Evolutionary conservation across 2,113 vertebrate species (phyloP), one percentile per base, ranked within the genome.

Genomic region (Hystrix cristata): DNA sequence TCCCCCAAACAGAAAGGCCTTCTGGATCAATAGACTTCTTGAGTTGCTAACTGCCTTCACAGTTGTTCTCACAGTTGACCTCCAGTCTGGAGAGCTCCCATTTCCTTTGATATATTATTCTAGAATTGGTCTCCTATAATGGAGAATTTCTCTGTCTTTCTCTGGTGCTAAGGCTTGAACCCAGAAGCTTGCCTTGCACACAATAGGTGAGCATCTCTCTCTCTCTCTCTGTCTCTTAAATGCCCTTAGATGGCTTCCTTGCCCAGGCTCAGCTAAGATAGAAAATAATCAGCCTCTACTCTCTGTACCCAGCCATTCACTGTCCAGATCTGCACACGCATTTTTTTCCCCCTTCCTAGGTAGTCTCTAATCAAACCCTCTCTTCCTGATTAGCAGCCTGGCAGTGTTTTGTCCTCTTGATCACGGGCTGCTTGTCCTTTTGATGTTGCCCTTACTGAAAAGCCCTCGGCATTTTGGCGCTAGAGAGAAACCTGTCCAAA

Each of bases 51-150:
- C 53, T 57, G 34, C 31, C 60, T 53, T 92, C 59, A 19, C 38
- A 46, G 74, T 10, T 84, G 23, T 62, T 95, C 91, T 90, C 21
- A 62, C 89, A 83, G n/a, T 38, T 38, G 38, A 38, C 60, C 64
- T 96, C 53, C 8, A 5, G 78, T 27, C 48, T 1, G 4, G 25
- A 81, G 64, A 23, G 12, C 38, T 80, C 2, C 34, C 9, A 25
- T 76, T 91, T 94, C 62, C 31, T 95, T 85, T 38, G 34, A 74
- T 65, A 38, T 18, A 64, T 65, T 90, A 67, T 59, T 92, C 59
- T 81, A 94, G 79, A 60, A 93, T 34, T 60, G 62, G 83, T 59
- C 6, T 55, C 48, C 29, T 46, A 31, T 79, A 88, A 80, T n/a
- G 88, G 51, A 89, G 43, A 11, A 72, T 81, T 94, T 29, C 31